Percentiles rank a stretch among this genome's conserved stretches.
These are phyloP conservation scores for Rhinolophus sinicus DNA, from an alignment of 2,113 vertebrate species.

Conservation along the genomic window DNA sequence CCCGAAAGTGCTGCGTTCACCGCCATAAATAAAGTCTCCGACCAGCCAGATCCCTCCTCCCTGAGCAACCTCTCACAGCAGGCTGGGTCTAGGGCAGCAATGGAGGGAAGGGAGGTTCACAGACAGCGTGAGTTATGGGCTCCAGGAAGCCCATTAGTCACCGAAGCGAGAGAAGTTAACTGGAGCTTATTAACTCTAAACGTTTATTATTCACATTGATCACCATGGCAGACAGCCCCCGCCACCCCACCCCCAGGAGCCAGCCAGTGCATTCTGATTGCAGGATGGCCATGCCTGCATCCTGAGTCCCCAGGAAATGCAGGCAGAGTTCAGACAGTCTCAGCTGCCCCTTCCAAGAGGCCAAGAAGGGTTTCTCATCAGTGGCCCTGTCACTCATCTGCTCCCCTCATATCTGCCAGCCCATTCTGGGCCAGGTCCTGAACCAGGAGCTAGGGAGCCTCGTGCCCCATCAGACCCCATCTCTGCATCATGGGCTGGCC, in stretches of 20 bases:
- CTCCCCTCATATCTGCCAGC: not conserved
- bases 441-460: not conserved
- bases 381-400: not conserved
- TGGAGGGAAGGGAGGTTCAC: not conserved
- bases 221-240: constrained; percentile 46
- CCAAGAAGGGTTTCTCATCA: not conserved
- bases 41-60: not conserved
- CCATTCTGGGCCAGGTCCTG: not conserved
- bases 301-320: not conserved
- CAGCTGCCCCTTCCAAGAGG: not conserved
- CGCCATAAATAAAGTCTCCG: constrained; percentile 56
- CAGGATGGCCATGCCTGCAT: not conserved
- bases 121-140: constrained; percentile 62
- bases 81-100: not conserved
- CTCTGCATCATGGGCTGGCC: rapidly evolving
- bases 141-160: constrained; percentile 70
- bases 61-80: constrained; percentile 25
- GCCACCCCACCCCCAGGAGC: not conserved
- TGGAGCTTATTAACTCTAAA: constrained; percentile 78
- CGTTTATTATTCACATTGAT: constrained; percentile 74
- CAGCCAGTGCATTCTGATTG: not conserved
- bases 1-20: not conserved
- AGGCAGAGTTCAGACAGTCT: not conserved
- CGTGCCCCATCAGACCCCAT: no score
- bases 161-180: constrained; percentile 57